phyloP scores from a whole-genome alignment of 2,797 vertebrate species.

The Cephalopachus bancanus region DNA sequence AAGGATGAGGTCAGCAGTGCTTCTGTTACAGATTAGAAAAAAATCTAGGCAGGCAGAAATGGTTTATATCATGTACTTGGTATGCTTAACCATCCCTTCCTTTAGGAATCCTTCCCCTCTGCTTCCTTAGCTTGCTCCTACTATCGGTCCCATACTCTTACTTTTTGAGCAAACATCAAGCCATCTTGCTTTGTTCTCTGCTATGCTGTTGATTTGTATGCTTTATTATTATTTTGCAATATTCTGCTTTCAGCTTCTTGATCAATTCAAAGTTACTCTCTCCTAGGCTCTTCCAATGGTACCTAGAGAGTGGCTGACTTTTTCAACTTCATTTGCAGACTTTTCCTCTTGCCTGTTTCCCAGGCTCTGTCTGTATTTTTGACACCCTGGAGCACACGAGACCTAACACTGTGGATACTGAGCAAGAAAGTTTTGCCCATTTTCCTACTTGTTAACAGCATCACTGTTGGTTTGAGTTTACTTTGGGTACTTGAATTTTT shows the following conservation, averaged over 20 bases:
- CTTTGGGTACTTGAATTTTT: not conserved
- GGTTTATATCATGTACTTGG: not conserved
- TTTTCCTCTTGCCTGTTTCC: accelerated
- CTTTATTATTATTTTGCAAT: not conserved
- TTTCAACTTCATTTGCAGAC: not conserved
- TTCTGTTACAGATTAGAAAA: slow-evolving; percentile 6
- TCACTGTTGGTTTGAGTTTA: not conserved
- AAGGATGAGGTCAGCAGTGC: not conserved
- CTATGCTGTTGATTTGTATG: not conserved
- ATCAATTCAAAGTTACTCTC: not conserved
- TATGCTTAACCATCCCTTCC: not conserved
- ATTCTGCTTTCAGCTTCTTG: not conserved
- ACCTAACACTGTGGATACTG: not conserved
- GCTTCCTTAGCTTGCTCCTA: not conserved
- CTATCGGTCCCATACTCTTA: not conserved
- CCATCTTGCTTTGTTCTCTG: not conserved
- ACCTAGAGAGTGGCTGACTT: not conserved
- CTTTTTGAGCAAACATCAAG: not conserved
- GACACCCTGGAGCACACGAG: not conserved
- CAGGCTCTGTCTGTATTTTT: not conserved
- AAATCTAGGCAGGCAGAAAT: not conserved
- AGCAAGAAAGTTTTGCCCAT: not conserved
- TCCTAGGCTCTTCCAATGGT: not conserved
- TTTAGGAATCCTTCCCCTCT: not conserved
- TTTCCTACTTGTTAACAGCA: not conserved